Evolutionary conservation across 2,113 vertebrate species (phyloP).

Genomic region (Takifugu flavidus): DNA sequence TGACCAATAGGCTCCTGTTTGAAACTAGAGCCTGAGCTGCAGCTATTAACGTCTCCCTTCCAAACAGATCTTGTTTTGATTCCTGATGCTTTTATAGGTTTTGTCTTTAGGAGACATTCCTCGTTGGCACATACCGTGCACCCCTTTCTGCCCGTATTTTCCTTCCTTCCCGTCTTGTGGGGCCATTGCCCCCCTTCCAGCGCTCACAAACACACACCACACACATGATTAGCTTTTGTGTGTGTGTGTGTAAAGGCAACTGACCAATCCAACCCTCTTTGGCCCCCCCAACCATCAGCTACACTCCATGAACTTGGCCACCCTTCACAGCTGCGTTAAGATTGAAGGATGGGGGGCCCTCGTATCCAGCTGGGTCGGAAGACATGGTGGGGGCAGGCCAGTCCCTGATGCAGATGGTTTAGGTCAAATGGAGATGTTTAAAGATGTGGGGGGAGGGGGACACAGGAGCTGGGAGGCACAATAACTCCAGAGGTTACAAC

Average conservation of each 20-base stretch:
- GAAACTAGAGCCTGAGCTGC: slow-evolving; percentile 64
- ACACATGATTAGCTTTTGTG: slow-evolving; percentile 50
- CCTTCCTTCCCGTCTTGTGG: slow-evolving; percentile 70
- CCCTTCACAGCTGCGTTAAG: slow-evolving; percentile 68
- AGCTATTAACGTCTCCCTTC: slow-evolving; percentile 66
- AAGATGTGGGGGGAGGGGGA: slow-evolving; percentile 65
- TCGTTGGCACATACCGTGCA: slow-evolving; percentile 70
- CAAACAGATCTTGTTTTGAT: slow-evolving; percentile 72
- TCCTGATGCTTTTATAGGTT: slow-evolving; percentile 74
- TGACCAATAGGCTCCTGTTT: slow-evolving; percentile 70
- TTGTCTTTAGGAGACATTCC: slow-evolving; percentile 73
- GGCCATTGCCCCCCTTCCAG: slow-evolving; percentile 42
- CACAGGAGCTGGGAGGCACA: slow-evolving; percentile 65
- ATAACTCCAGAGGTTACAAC: slow-evolving; percentile 67
- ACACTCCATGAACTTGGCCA: slow-evolving; percentile 73
- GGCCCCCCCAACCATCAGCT: slow-evolving; percentile 64
- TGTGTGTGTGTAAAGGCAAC: slow-evolving; percentile 29
- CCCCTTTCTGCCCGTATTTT: slow-evolving; percentile 69
- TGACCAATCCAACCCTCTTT: slow-evolving; percentile 59
- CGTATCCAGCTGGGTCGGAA: slow-evolving; percentile 71
- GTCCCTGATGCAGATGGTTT: slow-evolving; percentile 74
- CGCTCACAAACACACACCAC: slow-evolving; percentile 65
- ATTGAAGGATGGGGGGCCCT: slow-evolving; percentile 68
- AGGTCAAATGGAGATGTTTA: slow-evolving; percentile 73
- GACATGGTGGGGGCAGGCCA: slow-evolving; percentile 58